phyloP scores from a whole-genome alignment of 64 coral and sea anemone species.

The Porites lutea region DNA sequence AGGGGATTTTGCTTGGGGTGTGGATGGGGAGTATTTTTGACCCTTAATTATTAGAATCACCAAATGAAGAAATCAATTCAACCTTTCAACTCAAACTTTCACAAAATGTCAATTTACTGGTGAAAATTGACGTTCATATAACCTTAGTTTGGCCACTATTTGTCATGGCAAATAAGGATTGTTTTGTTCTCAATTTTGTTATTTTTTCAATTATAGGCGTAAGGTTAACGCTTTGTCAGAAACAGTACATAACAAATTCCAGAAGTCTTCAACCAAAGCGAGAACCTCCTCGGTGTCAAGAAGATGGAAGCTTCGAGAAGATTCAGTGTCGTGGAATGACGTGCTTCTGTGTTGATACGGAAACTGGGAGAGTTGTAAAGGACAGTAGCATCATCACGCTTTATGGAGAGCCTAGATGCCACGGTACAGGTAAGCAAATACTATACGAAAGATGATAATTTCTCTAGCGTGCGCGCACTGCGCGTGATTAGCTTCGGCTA shows the following conservation, averaged over 20 bases:
- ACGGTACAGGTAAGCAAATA: conserved; percentile 44
- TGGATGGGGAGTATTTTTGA: too few species aligned
- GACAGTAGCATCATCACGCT: conserved; percentile 53
- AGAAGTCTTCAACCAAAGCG: background rate
- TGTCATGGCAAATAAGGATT: too few species aligned
- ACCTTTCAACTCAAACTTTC: too few species aligned
- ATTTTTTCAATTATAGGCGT: background rate
- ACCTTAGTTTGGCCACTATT: too few species aligned
- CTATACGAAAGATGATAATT: background rate
- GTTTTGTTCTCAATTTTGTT: too few species aligned
- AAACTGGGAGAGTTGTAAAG: conserved; percentile 47
- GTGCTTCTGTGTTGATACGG: conserved; percentile 77
- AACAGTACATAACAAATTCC: conserved; percentile 59
- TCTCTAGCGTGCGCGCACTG: too few species aligned
- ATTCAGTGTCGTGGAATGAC: conserved; percentile 64
- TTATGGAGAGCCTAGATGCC: conserved; percentile 71
- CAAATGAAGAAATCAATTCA: too few species aligned
- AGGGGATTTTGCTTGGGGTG: too few species aligned
- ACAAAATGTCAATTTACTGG: too few species aligned
- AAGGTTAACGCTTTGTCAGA: conserved; percentile 57
- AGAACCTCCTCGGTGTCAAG: conserved; percentile 37
- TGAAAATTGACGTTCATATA: too few species aligned
- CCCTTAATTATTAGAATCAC: too few species aligned
- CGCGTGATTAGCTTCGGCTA: too few species aligned
- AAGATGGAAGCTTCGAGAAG: conserved; percentile 50